Conservation (phyloP, 2,888 invertebrate genomes). For the Synergus itoensis region DNA sequence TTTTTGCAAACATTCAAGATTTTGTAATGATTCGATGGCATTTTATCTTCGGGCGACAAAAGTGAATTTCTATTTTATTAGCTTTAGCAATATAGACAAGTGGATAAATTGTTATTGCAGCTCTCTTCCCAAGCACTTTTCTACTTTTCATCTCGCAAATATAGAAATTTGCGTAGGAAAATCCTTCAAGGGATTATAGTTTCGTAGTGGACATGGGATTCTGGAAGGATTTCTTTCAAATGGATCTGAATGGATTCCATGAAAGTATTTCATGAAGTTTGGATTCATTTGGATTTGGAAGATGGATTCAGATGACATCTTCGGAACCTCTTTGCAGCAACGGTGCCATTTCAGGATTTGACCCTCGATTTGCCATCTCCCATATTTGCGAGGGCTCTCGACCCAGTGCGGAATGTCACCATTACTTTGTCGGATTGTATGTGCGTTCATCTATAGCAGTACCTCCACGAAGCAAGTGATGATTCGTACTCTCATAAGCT, state of each 20-base stretch:
- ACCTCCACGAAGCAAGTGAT: conserved; percentile 40
- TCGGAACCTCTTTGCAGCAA: neutral
- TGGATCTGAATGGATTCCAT: too few relatives aligned
- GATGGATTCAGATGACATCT: too few relatives aligned
- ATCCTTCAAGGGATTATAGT: too few relatives aligned
- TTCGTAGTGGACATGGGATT: too few relatives aligned
- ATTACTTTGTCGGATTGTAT: conserved; percentile 35
- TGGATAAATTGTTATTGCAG: too few relatives aligned
- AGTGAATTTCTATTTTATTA: neutral
- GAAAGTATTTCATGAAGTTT: too few relatives aligned
- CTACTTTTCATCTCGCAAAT: too few relatives aligned
- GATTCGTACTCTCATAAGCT: conserved; percentile 30
- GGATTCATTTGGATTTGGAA: too few relatives aligned
- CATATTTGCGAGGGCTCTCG: conserved; percentile 37
- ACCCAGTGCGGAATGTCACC: conserved; percentile 34
- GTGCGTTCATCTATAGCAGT: conserved; percentile 33
- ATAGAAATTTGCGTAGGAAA: too few relatives aligned
- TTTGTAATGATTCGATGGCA: conserved; percentile 26
- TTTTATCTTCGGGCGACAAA: neutral
- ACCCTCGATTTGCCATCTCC: conserved; percentile 29
- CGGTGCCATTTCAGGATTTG: conserved; percentile 36
- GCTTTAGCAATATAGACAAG: too few relatives aligned
- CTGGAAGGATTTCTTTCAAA: too few relatives aligned
- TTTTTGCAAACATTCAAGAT: conserved; percentile 6
- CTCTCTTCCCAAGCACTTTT: too few relatives aligned